Conservation (phyloP, 2,113 vertebrate genomes). For the Chroicocephalus ridibundus region DNA sequence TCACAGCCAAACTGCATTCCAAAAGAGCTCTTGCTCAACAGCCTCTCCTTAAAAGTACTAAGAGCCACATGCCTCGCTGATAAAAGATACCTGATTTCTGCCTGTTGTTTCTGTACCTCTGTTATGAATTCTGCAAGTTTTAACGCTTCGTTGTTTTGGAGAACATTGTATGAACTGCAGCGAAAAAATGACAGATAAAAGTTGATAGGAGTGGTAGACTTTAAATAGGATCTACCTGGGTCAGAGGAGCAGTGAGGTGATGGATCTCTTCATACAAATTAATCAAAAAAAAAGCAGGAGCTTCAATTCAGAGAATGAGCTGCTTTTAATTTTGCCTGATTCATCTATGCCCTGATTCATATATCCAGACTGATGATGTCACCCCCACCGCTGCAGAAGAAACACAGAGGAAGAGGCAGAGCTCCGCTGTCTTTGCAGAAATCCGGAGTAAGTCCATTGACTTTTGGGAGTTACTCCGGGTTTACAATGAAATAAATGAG, state of each 20-base stretch:
- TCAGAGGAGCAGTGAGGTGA: not conserved
- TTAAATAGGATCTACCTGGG: not conserved
- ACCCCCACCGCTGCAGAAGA: not conserved
- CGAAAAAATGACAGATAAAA: not conserved
- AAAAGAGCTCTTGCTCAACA: slow-evolving; percentile 32
- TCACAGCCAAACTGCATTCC: slow-evolving; percentile 21
- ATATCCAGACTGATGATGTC: not conserved
- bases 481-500: slow-evolving; percentile 27
- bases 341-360: not conserved
- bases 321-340: slow-evolving; percentile 8
- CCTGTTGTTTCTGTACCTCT: not conserved
- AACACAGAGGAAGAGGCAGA: not conserved
- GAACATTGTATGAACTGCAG: not conserved
- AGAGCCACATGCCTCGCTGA: not conserved
- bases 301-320: not conserved
- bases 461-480: not conserved
- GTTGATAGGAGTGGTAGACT: not conserved
- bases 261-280: not conserved
- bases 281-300: not conserved
- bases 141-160: not conserved
- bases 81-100: not conserved
- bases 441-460: not conserved
- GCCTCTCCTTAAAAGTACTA: not conserved
- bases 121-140: not conserved
- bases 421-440: not conserved